Conservation (phyloP, 2,797 vertebrate genomes). For the Sebastes taczanowskii region DNA sequence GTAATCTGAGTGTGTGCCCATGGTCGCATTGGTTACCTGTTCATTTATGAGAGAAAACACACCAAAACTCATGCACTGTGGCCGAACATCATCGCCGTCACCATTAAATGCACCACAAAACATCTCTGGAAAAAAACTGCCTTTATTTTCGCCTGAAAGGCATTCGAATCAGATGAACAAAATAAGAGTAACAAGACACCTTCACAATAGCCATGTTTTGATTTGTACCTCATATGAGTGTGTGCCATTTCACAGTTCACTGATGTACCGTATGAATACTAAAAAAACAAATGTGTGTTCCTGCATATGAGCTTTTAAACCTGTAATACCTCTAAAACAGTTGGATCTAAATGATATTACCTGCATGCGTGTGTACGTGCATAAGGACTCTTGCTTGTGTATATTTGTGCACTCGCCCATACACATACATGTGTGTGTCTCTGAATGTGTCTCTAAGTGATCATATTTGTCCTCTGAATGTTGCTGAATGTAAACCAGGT, state of each 20-base stretch:
- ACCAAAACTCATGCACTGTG: neutral
- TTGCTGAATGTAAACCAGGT: conserved; percentile 72
- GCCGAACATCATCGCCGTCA: neutral
- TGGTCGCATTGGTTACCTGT: neutral
- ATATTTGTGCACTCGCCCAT: neutral
- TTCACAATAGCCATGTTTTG: neutral
- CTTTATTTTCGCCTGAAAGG: neutral
- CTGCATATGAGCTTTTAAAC: conserved; percentile 1
- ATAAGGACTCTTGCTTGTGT: neutral
- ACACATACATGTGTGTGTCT: conserved; percentile 1
- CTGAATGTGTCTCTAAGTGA: conserved; percentile 63
- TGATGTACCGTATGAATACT: neutral
- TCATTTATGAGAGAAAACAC: neutral
- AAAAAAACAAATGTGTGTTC: neutral
- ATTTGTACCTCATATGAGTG: neutral
- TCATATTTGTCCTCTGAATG: conserved; percentile 71
- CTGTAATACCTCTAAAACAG: conserved; percentile 26
- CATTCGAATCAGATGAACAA: neutral
- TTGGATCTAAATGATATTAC: conserved; percentile 15
- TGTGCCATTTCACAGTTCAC: neutral
- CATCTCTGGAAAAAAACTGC: neutral
- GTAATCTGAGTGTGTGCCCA: neutral
- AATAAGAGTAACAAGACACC: neutral
- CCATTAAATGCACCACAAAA: neutral
- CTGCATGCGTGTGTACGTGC: neutral